These are phyloP conservation scores for Alfaro cultratus DNA, from an alignment of 2,797 vertebrate species.

Conservation along the genomic window DNA sequence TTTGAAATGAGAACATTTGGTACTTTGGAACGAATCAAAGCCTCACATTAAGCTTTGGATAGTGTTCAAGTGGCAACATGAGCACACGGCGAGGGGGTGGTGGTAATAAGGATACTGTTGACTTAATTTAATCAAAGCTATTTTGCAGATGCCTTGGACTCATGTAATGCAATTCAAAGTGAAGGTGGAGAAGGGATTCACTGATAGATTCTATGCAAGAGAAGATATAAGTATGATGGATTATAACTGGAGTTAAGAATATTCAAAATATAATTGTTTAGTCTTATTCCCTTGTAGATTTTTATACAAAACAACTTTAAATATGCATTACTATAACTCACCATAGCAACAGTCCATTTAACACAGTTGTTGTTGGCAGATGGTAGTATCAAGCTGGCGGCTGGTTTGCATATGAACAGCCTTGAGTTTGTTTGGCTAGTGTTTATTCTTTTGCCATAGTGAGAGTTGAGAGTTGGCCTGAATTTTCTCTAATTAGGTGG, in stretches of 20 bases:
- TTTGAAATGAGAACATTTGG: conserved; percentile 20
- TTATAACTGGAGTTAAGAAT: neutral
- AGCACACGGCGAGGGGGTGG: conserved; percentile 32
- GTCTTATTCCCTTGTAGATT: neutral
- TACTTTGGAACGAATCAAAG: conserved; percentile 27
- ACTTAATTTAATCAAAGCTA: conserved; percentile 56
- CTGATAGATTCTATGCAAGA: neutral
- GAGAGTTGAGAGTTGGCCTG: conserved; percentile 1
- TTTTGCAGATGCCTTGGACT: conserved; percentile 14
- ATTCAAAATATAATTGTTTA: conserved; percentile 2
- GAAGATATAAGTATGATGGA: neutral
- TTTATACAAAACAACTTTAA: conserved; percentile 1
- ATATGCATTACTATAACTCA: conserved; percentile 8
- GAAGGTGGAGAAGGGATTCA: neutral
- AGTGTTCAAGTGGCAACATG: conserved; percentile 44
- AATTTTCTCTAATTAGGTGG: neutral
- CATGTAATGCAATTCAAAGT: neutral
- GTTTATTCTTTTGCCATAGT: conserved; percentile 7
- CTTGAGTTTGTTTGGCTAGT: conserved; percentile 16
- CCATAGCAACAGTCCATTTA: conserved; percentile 5
- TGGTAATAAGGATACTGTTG: conserved; percentile 29
- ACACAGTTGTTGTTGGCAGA: conserved; percentile 13
- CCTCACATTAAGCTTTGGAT: conserved; percentile 19
- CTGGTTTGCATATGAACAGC: conserved; percentile 5
- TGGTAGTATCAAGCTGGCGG: conserved; percentile 7